A percentile compares a stretch with the other conserved stretches of the same genome.
These are phyloP conservation scores for Galaxias olidus DNA, from an alignment of 2,797 vertebrate genomes.

Conservation along the genomic window DNA sequence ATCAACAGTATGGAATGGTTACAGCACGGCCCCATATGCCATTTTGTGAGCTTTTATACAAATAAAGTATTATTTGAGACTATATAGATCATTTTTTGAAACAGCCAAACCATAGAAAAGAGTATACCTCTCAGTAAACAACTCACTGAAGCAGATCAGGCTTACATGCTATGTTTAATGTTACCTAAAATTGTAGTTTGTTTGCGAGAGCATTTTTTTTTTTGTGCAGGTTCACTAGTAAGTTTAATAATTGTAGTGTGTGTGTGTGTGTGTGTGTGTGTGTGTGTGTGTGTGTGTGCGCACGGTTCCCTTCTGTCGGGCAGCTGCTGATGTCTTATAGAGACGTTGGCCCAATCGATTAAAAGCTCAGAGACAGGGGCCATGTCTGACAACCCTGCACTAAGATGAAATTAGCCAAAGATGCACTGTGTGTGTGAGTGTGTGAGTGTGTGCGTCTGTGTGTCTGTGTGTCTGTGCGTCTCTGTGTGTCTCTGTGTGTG, in stretches of 20 bases:
- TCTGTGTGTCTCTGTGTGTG: too few relatives aligned
- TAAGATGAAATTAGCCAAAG: conserved; percentile 89
- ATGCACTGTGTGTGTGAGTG: conserved; percentile 75
- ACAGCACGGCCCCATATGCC: too few relatives aligned
- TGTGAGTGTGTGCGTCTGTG: conserved; percentile 76
- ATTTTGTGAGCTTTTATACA: too few relatives aligned
- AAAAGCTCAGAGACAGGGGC: conserved; percentile 88
- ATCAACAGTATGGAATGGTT: too few relatives aligned
- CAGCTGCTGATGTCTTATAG: conserved; percentile 92
- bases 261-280: background rate
- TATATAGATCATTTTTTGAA: too few relatives aligned
- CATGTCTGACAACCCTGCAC: conserved; percentile 89
- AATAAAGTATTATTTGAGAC: too few relatives aligned
- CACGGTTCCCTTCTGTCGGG: conserved; percentile 76
- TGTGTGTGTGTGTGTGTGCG: conserved; percentile 6
- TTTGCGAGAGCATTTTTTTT: too few relatives aligned
- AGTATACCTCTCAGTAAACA: too few relatives aligned
- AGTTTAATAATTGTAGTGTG: background rate
- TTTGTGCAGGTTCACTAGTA: background rate
- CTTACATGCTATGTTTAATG: too few relatives aligned
- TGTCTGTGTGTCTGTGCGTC: conserved; percentile 74
- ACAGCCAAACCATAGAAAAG: too few relatives aligned
- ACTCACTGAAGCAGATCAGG: too few relatives aligned
- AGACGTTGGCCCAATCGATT: conserved; percentile 93
- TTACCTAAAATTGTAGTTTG: too few relatives aligned